A percentile compares a stretch with the other conserved stretches of the same genome.
phyloP scores from a whole-genome alignment of 1,140 invertebrate genomes.

The Zaprionus lachaisei region DNA sequence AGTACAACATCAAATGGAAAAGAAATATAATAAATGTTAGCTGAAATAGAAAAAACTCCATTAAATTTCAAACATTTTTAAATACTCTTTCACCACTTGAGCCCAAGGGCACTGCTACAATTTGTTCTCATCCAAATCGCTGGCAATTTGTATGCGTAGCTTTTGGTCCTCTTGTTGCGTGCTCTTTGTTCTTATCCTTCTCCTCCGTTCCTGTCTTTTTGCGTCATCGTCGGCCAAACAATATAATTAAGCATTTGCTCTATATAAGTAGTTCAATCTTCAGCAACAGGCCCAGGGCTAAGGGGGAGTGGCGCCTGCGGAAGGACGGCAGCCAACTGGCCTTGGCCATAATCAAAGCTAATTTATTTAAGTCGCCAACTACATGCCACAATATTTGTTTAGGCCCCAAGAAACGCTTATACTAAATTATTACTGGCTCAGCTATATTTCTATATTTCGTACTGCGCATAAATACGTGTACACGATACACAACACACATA shows the following conservation, averaged over 20 bases:
- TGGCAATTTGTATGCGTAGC: constrained; percentile 32
- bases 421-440: constrained; percentile 56
- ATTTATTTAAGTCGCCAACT: constrained; percentile 76
- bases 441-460: constrained; percentile 43
- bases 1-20: not conserved
- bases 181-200: constrained; percentile 7
- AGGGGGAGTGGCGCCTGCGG: not conserved
- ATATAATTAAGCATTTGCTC: constrained; percentile 67
- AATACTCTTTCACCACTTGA: not conserved
- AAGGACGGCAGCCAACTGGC: constrained; percentile 30
- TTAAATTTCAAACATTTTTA: constrained; percentile 1
- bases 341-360: constrained; percentile 66
- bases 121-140: constrained; percentile 4
- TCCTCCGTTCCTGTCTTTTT: constrained; percentile 1
- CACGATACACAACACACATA: not conserved
- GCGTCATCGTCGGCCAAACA: constrained; percentile 45
- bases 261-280: constrained; percentile 63
- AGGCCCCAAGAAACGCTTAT: constrained; percentile 18
- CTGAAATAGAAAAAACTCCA: not conserved
- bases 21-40: not conserved
- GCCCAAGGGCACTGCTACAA: not conserved
- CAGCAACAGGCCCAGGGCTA: constrained; percentile 21
- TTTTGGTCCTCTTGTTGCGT: constrained; percentile 7
- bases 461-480: not conserved
- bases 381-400: constrained; percentile 56